A percentile compares a stretch with the other conserved stretches of the same genome.
phyloP scores from a whole-genome alignment of 2,888 invertebrate genomes.

The Cephus sareptanus region DNA sequence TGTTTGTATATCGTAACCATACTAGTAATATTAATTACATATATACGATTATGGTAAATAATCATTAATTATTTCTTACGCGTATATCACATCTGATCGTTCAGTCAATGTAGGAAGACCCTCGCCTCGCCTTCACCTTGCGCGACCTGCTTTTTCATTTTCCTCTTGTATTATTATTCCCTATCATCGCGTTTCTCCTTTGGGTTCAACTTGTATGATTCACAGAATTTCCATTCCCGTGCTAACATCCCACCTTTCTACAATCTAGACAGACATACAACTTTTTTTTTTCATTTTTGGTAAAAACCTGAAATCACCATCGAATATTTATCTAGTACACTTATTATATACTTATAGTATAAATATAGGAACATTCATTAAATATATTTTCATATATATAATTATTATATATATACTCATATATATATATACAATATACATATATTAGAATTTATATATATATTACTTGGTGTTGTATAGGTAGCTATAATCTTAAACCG shows the following conservation, averaged over 20 bases:
- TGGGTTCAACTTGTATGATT: constrained; percentile 10
- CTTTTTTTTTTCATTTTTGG: constrained; percentile 48
- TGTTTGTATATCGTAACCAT: constrained; percentile 56
- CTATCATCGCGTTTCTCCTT: neutral
- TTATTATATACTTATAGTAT: constrained; percentile 61
- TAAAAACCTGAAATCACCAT: constrained; percentile 65
- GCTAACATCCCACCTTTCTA: constrained; percentile 29
- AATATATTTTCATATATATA: constrained; percentile 61
- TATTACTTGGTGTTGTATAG: constrained; percentile 62
- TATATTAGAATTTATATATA: constrained; percentile 36
- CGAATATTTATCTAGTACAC: constrained; percentile 63
- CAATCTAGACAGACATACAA: constrained; percentile 55
- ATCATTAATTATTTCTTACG: constrained; percentile 62
- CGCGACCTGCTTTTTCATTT: constrained; percentile 39
- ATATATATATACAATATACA: constrained; percentile 43
- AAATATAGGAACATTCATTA: constrained; percentile 67
- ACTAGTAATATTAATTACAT: constrained; percentile 35
- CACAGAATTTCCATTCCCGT: neutral
- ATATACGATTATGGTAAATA: constrained; percentile 57
- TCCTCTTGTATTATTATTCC: neutral
- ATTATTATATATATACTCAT: constrained; percentile 20
- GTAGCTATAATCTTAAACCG: constrained; percentile 52
- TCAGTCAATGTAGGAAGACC: constrained; percentile 67
- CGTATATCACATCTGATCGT: constrained; percentile 67
- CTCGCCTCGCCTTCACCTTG: constrained; percentile 57